Conservation (phyloP, 2,113 vertebrate genomes). For the Psilopogon haemacephalus region DNA sequence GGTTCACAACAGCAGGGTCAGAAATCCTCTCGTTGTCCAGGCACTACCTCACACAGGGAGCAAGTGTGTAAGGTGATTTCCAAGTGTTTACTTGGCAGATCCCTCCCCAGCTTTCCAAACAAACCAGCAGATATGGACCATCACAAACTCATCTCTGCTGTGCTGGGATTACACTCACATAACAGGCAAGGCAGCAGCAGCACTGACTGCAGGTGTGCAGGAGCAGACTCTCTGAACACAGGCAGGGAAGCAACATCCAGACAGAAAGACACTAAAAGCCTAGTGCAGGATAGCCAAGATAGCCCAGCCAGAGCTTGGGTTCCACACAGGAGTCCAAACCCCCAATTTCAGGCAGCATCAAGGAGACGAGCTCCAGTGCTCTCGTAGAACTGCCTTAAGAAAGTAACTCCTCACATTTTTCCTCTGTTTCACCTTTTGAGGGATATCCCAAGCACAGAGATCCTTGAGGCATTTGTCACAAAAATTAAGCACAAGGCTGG, state of each 20-base stretch:
- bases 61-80: too few relatives aligned
- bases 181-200: neutral
- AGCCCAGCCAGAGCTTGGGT: neutral
- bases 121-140: neutral
- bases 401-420: neutral
- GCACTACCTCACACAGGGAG: neutral
- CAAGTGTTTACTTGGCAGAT: neutral
- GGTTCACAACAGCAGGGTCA: fast-evolving
- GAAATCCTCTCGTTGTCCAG: neutral
- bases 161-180: neutral
- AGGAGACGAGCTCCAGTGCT: neutral
- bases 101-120: neutral
- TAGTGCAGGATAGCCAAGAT: neutral
- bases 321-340: neutral
- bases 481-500: neutral
- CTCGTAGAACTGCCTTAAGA: neutral
- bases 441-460: neutral
- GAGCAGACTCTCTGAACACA: neutral
- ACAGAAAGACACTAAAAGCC: neutral
- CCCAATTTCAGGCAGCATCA: neutral
- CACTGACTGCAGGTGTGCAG: neutral
- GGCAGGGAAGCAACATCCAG: neutral
- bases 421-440: neutral
- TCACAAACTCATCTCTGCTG: neutral
- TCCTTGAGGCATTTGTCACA: neutral